Base-by-base conservation (phyloP, 2,113 vertebrate species). In the Arenaria interpres region DNA sequence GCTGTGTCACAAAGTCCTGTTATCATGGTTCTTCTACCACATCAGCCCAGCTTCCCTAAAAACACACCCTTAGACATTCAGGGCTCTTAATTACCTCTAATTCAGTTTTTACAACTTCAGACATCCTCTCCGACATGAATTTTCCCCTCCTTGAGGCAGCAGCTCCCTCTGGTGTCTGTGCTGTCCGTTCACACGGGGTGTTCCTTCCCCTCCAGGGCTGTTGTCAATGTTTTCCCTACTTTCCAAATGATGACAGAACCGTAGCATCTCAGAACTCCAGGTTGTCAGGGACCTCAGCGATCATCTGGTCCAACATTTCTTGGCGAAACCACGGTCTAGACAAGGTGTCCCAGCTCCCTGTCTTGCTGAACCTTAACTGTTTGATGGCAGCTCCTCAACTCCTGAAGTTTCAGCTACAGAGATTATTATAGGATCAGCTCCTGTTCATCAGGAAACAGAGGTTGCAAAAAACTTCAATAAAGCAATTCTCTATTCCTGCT, bases 111-210 rank as follows among this genome's bases (percentile, higher is more conserved):
- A 15, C 33, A 35, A 27, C 28, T 11, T 25, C 41, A 45, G 66
- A 19, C 33, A 10, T 21, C 8, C 54, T 46, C 35, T 46, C 23
- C 0, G 24, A 57, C 35, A 19, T 0, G 0, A 11, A 9, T 39
- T 69, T 66, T 33, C 39, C 60, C 48, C 45, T 14, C 46, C 2
- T 4, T 45, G 60, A 28, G 39, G 23, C 16, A 54, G 50, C 17
- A 9, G 5, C 3, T 63, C 12, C 60, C 21, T 57, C 21, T 67
- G 32, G 25, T 20, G 10, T 14, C 25, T 8, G 1, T 20, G 63
- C n/a, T 81, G 46, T 33, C 41, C 51, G 25, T 41, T 39, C 69
- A 53, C 23, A 33, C 12, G 14, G 35, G 25, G 4, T 57, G 14
- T 41, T 63, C 28, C 37, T 53, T 35, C 57, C 41, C 4, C 0